A percentile compares a stretch with the other conserved stretches of the same genome.
phyloP scores from a whole-genome alignment of 2,888 invertebrate genomes.

The Rhynchonema sp. region DNA sequence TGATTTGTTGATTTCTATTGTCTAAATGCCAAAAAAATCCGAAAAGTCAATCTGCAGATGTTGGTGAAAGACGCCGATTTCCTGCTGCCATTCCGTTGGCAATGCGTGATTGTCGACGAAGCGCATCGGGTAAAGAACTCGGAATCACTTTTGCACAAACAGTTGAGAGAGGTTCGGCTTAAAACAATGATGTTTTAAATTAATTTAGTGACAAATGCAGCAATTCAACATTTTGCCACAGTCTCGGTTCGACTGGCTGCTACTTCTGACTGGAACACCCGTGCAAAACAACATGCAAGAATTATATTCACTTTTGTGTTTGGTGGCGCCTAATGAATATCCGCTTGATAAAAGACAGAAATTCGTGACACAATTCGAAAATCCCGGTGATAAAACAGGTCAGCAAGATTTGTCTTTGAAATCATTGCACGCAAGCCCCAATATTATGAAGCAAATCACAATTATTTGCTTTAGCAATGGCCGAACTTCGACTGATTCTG shows the following conservation, averaged over 20 bases:
- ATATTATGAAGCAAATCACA: too few relatives aligned
- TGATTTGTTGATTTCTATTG: neutral
- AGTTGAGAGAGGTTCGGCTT: constrained; percentile 19
- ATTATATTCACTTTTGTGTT: constrained; percentile 30
- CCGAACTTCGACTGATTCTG: constrained; percentile 24
- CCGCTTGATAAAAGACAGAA: constrained; percentile 16
- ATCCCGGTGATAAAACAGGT: constrained; percentile 2
- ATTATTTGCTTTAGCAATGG: too few relatives aligned
- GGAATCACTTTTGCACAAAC: constrained; percentile 42
- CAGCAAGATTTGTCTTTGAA: neutral
- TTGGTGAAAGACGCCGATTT: constrained; percentile 87
- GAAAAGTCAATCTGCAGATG: constrained; percentile 40
- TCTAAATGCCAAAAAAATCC: neutral
- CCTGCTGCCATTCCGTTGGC: constrained; percentile 73
- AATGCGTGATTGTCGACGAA: constrained; percentile 85
- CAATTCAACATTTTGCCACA: neutral
- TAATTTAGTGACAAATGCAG: neutral
- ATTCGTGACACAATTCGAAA: constrained; percentile 23
- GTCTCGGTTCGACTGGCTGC: neutral
- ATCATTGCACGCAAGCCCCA: too few relatives aligned
- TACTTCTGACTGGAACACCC: constrained; percentile 34
- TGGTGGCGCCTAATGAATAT: constrained; percentile 26
- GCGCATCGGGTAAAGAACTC: constrained; percentile 90
- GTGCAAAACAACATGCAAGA: constrained; percentile 33
- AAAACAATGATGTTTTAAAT: neutral